These are phyloP conservation scores for Metopia argyrocephala DNA, from an alignment of 2,888 invertebrate genomes.

Conservation along the genomic window DNA sequence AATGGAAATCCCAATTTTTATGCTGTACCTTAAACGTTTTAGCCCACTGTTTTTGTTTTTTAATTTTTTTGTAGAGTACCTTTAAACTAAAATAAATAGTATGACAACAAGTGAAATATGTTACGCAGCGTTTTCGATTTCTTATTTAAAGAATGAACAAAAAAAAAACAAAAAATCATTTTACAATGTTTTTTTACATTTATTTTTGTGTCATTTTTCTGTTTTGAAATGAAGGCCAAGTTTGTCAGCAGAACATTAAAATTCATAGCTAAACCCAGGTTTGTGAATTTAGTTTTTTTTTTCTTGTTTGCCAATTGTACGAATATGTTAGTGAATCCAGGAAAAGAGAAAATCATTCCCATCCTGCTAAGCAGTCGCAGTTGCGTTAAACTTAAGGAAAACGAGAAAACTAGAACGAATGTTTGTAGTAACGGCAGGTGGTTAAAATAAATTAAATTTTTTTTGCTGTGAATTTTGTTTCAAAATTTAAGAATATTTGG, in stretches of 20 bases:
- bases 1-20: no score
- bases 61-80: background rate
- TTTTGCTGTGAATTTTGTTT: no score
- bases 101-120: slow-evolving; percentile 60
- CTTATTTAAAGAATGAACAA: slow-evolving; percentile 30
- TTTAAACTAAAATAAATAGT: slow-evolving; percentile 36
- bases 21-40: background rate
- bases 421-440: slow-evolving; percentile 23
- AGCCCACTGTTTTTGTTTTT: background rate
- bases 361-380: slow-evolving; percentile 34
- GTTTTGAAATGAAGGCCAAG: slow-evolving; percentile 57
- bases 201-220: slow-evolving; percentile 17
- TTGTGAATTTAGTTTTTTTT: no score
- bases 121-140: slow-evolving; percentile 58
- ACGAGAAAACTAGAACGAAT: slow-evolving; percentile 35
- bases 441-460: background rate
- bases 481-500: no score
- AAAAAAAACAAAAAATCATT: background rate
- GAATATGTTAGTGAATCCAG: background rate
- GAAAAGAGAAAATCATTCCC: background rate
- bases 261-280: slow-evolving; percentile 28
- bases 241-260: slow-evolving; percentile 49
- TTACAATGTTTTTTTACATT: slow-evolving; percentile 4
- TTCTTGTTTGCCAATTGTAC: slow-evolving; percentile 32
- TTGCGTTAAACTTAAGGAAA: background rate